Percentiles rank a stretch among this genome's conserved stretches.
phyloP scores from a whole-genome alignment of 92 coral and sea anemone genomes.

The Montipora capitata region DNA sequence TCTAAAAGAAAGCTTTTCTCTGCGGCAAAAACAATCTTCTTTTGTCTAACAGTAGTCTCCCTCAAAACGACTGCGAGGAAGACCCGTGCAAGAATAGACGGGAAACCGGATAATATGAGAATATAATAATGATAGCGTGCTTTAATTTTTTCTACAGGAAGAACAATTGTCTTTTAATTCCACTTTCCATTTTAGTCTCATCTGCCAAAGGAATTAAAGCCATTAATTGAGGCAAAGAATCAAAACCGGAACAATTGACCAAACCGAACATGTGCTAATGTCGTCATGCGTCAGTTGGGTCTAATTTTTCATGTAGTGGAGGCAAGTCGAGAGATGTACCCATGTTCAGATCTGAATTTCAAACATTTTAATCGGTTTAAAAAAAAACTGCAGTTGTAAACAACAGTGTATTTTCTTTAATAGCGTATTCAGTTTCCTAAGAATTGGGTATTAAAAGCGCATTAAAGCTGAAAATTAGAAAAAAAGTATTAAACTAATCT shows the following conservation, averaged over 20 bases:
- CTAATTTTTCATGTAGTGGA: background rate
- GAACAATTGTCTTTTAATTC: background rate
- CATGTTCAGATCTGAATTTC: constrained; percentile 42
- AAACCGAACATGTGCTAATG: constrained; percentile 5
- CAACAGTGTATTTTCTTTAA: constrained; percentile 35
- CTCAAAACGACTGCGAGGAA: too few relatives aligned
- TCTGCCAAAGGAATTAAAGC: background rate
- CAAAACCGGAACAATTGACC: background rate
- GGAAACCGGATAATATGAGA: constrained; percentile 18
- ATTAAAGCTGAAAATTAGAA: constrained; percentile 28
- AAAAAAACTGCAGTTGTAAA: constrained; percentile 43
- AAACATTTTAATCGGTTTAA: constrained; percentile 53
- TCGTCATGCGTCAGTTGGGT: background rate
- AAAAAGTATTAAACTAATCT: constrained; percentile 27
- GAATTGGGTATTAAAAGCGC: constrained; percentile 67
- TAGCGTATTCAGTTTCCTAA: constrained; percentile 46
- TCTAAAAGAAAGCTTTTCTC: constrained; percentile 57
- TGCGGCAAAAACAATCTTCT: constrained; percentile 49
- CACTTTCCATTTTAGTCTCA: background rate
- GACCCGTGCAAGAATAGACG: too few relatives aligned
- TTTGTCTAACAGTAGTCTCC: constrained; percentile 39
- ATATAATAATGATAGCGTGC: background rate
- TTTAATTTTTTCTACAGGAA: background rate
- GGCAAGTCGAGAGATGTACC: background rate
- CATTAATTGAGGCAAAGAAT: background rate